phyloP scores from a whole-genome alignment of 2,888 invertebrate genomes.

The Cosmorhoe ocellata region DNA sequence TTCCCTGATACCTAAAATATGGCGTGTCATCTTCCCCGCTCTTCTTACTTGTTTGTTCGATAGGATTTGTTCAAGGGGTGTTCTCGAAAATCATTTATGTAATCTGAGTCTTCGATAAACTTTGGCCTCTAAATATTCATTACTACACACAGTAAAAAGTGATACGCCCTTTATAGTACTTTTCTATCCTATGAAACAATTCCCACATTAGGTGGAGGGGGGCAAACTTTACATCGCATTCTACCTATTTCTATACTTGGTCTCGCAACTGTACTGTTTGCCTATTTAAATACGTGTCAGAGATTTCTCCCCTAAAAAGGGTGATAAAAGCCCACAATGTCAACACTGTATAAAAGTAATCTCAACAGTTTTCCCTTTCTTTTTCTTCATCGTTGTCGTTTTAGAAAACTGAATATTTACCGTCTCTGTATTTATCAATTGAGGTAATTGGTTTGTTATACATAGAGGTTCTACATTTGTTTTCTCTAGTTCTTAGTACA shows the following conservation, averaged over 20 bases:
- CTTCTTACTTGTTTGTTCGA: constrained; percentile 66
- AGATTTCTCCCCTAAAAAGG: constrained; percentile 76
- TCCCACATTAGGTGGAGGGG: constrained; percentile 1
- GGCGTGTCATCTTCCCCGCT: constrained; percentile 66
- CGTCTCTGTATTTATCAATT: constrained; percentile 4
- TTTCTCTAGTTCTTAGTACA: too few species aligned
- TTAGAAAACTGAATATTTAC: constrained; percentile 28
- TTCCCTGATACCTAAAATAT: constrained; percentile 75
- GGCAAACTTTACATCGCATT: constrained; percentile 48
- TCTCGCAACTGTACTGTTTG: constrained; percentile 66
- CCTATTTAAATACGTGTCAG: constrained; percentile 80
- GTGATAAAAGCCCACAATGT: constrained; percentile 79
- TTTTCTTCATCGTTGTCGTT: constrained; percentile 39
- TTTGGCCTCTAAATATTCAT: constrained; percentile 9
- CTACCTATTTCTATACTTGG: constrained; percentile 58
- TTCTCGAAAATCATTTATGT: constrained; percentile 47
- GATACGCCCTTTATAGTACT: too few species aligned
- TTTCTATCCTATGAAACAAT: not conserved
- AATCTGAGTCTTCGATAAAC: constrained; percentile 38
- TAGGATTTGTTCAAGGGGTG: constrained; percentile 57
- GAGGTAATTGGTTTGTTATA: constrained; percentile 1
- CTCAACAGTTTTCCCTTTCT: constrained; percentile 61
- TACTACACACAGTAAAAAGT: not conserved
- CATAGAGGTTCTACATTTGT: too few species aligned
- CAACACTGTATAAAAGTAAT: constrained; percentile 78